Percentiles rank a stretch among this genome's conserved stretches.
These are phyloP conservation scores for Dermochelys coriacea DNA, from an alignment of 2,797 vertebrate species.

Conservation along the genomic window DNA sequence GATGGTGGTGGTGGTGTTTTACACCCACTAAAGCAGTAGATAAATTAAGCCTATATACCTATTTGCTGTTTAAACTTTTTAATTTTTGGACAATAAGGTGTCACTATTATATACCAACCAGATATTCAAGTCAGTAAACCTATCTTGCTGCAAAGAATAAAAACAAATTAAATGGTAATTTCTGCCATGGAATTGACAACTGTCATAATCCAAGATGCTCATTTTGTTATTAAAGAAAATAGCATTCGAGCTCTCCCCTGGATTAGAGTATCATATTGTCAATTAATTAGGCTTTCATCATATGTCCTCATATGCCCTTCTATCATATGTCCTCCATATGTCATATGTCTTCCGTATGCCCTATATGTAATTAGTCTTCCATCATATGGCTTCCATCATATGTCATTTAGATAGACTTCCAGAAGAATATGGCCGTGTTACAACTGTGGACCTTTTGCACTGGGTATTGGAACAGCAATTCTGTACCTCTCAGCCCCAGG, in stretches of 20 bases:
- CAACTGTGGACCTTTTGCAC: constrained; percentile 59
- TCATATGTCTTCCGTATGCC: constrained; percentile 80
- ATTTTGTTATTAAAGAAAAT: constrained; percentile 68
- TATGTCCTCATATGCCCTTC: constrained; percentile 76
- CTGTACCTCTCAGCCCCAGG: not conserved
- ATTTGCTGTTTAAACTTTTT: not conserved
- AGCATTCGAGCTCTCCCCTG: constrained; percentile 73
- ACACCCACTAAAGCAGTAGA: accelerated
- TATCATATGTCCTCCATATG: constrained; percentile 78
- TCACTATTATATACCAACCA: accelerated
- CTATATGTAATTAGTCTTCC: constrained; percentile 71
- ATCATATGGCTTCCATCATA: constrained; percentile 78
- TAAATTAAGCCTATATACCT: not conserved
- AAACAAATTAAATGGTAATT: constrained; percentile 41
- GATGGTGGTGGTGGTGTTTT: not conserved
- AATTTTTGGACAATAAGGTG: not conserved
- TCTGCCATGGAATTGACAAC: not conserved
- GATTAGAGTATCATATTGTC: constrained; percentile 73
- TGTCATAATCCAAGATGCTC: constrained; percentile 49
- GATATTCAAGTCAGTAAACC: not conserved
- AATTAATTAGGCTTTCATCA: constrained; percentile 77
- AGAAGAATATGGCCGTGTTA: constrained; percentile 70
- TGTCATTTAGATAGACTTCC: constrained; percentile 73
- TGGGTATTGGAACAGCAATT: constrained; percentile 17
- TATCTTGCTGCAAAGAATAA: not conserved